phyloP scores from a whole-genome alignment of 2,888 invertebrate species.

The Dyspetes luteomarginatus region DNA sequence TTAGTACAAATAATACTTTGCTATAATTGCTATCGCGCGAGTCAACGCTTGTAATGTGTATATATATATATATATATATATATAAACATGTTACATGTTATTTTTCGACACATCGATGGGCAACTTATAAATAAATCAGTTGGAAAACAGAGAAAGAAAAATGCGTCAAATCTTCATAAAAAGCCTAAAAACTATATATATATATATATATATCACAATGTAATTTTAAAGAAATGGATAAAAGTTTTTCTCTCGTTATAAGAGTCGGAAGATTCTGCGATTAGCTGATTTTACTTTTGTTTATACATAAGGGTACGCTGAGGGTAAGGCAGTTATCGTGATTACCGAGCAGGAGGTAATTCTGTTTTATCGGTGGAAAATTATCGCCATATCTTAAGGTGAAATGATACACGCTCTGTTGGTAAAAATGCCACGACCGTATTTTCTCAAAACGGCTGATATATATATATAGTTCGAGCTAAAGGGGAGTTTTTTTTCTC shows the following conservation, averaged over 20 bases:
- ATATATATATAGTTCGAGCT: too few species aligned
- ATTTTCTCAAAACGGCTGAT: too few species aligned
- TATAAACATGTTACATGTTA: slow-evolving; percentile 30
- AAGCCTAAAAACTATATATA: slow-evolving; percentile 49
- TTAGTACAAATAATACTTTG: slow-evolving; percentile 74
- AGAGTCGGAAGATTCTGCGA: slow-evolving; percentile 23
- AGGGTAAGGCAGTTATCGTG: not conserved
- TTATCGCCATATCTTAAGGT: too few species aligned
- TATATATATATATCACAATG: slow-evolving; percentile 59
- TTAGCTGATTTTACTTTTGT: not conserved
- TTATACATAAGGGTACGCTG: not conserved
- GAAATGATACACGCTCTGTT: too few species aligned
- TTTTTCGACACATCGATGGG: slow-evolving; percentile 10
- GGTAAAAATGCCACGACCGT: too few species aligned
- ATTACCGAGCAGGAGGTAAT: not conserved
- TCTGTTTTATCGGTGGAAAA: not conserved
- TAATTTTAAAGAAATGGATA: slow-evolving; percentile 37
- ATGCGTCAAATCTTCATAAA: not conserved
- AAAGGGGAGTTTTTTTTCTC: too few species aligned
- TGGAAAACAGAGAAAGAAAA: slow-evolving; percentile 34
- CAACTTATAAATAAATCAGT: slow-evolving; percentile 44
- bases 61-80: slow-evolving; percentile 7
- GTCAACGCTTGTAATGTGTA: not conserved
- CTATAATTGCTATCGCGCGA: slow-evolving; percentile 49
- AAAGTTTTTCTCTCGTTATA: slow-evolving; percentile 11